Base-by-base conservation (phyloP, 2,888 invertebrate genomes). In the Microdon myrmicae region DNA sequence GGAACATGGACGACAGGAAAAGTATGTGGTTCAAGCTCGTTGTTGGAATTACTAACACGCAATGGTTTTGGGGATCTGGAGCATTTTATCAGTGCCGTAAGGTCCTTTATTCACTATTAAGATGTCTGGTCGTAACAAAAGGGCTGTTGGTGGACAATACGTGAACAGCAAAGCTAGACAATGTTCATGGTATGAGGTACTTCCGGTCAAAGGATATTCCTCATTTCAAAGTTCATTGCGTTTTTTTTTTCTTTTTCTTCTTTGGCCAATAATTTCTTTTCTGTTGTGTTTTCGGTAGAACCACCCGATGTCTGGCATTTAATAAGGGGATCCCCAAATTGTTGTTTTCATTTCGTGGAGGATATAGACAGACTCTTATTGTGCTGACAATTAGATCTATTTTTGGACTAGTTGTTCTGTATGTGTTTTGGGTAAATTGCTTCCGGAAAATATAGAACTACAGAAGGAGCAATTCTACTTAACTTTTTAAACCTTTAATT, bases 11-110 rank as follows among this genome's bases (percentile, higher is more conserved):
- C 22, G 17, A 12, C 19, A 9, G 43, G 41, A 61, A 55, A 55
- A 49, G 56, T n/a, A n/a, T n/a, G n/a, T n/a, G n/a, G n/a, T n/a
- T n/a, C n/a, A 49, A 58, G 43, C 64, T 64, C 64, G 58, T 64
- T 64, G 58, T 29, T 58, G 58, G 29, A 58, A 64, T 64, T 47
- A 58, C 49, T 45, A 51, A 51, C 45, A 39, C 51, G 47, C 53
- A 45, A 45, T 51, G 37, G 49, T 41, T 9, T 28, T 12, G 39
- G 44, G 35, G 35, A 51, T 41, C 43, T 37, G 45, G 41, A 58
- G 31, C 26, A 51, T 53, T 64, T 56, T 47, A 51, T 49, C 44
- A 45, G 43, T 22, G 51, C 31, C 16, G n/a, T n/a, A 47, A 58
- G 49, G 61, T 49, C 49, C 35, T 44, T 10, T 25, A 20, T 56